Evolutionary conservation across 2,113 vertebrate genomes (phyloP), one percentile per base, ranked within the genome.

Genomic region (Acrocephalus arundinaceus): DNA sequence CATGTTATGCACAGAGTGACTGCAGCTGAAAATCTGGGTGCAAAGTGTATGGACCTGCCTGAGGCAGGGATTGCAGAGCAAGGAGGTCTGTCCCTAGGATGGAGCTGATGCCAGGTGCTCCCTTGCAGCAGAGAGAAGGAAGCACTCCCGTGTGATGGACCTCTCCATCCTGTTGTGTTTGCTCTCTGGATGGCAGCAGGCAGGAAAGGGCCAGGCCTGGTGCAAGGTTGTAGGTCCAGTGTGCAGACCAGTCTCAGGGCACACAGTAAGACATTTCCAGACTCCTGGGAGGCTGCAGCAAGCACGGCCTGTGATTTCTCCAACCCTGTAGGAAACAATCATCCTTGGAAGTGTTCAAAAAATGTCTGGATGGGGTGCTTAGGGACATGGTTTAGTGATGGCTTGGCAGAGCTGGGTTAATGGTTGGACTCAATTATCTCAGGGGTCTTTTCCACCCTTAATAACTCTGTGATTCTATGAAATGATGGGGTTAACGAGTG

Each of bases 141-240:
- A 90, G 63, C 35, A 49, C 46, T 87, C 74, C 55, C 2, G 3
- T 16, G 3, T 11, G 58, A 85, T 45, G 54, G 31, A 16, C 39
- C 72, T 79, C 62, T 87, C 57, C 70, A 79, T 82, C 89, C 73
- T 78, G 54, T 25, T 58, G 45, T 63, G 43, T 62, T 85, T 71
- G 54, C 33, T 91, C 54, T 71, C 89, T 66, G 51, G 84, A 54
- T 85, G 78, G 85, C 84, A 89, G 62, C 1, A 0, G 51, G 57
- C 77, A 93, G 89, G 77, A 79, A 55, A 30, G 71, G 41, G 58
- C 62, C 72, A 55, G 81, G 78, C 76, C 87, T 93, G 61, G 25
- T 51, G 46, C 63, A 48, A 51, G 62, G 66, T 87, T 91, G 35
- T 11, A 27, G 76, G 48, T 41, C 72, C 86, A 90, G 52, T 7